Percentiles rank a stretch among this genome's conserved stretches.
Evolutionary conservation across 2,113 vertebrate genomes (phyloP).

Genomic region (Otolemur garnettii): DNA sequence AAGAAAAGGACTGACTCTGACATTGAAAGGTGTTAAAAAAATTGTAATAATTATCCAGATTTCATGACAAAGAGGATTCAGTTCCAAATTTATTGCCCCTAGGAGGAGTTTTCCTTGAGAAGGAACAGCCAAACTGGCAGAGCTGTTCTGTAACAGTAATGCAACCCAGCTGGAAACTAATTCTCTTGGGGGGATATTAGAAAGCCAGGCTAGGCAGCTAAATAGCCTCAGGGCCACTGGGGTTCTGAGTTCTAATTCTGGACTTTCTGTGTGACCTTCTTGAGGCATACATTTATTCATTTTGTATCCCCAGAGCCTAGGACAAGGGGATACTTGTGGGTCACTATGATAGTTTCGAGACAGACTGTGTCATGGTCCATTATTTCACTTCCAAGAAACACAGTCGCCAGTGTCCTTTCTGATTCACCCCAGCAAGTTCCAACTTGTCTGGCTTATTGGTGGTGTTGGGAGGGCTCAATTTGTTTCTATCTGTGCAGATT

Average conservation of each 20-base stretch:
- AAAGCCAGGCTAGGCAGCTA: background rate
- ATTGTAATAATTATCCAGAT: slow-evolving; percentile 25
- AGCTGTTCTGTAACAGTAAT: slow-evolving; percentile 12
- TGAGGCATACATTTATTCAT: background rate
- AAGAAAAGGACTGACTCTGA: slow-evolving; percentile 41
- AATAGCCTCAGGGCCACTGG: background rate
- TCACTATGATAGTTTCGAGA: too few relatives aligned
- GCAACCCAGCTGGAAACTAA: background rate
- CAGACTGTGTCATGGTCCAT: too few relatives aligned
- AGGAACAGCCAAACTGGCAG: background rate
- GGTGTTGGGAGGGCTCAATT: too few relatives aligned
- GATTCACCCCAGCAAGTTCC: too few relatives aligned
- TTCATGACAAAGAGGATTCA: slow-evolving; percentile 45
- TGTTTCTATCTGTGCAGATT: too few relatives aligned
- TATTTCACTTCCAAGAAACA: too few relatives aligned
- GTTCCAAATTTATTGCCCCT: slow-evolving; percentile 47
- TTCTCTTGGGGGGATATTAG: background rate
- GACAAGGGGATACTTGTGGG: background rate
- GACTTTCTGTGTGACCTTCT: background rate
- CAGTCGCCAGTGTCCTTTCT: too few relatives aligned
- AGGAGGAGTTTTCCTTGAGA: slow-evolving; percentile 18
- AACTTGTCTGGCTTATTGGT: too few relatives aligned
- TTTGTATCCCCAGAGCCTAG: background rate
- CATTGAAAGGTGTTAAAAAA: slow-evolving; percentile 64
- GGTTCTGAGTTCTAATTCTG: background rate